Conservation (phyloP, 92 coral and sea anemone genomes). For the Phenganax subtilis region DNA sequence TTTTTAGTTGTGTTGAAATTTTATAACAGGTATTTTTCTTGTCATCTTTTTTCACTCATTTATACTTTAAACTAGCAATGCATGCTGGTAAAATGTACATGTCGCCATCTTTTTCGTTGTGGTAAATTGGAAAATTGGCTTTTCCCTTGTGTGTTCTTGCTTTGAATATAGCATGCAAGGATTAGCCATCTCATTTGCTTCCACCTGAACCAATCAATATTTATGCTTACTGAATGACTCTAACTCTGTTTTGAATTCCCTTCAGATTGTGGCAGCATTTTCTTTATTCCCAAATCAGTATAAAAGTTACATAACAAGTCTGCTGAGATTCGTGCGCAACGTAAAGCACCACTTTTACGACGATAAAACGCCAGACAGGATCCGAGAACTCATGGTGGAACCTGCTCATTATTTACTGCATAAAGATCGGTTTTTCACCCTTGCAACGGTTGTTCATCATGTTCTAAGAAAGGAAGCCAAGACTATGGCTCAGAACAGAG, state of each 20-base stretch:
- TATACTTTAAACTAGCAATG: no score
- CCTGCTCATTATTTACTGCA: conserved; percentile 5
- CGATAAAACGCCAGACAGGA: background rate
- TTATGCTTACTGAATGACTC: no score
- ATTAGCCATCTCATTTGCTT: no score
- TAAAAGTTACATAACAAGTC: background rate
- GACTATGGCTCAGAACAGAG: background rate
- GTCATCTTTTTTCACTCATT: no score
- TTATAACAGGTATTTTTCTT: no score
- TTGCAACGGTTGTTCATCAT: background rate
- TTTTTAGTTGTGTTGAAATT: no score
- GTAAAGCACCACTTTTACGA: background rate
- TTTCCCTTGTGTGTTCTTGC: no score
- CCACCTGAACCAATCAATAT: no score
- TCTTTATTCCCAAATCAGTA: background rate
- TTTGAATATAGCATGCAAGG: no score
- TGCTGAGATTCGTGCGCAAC: conserved; percentile 18
- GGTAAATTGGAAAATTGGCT: no score
- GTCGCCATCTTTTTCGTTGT: no score
- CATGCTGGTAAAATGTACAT: no score
- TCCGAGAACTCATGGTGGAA: conserved; percentile 1
- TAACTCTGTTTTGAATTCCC: background rate
- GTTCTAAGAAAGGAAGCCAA: background rate
- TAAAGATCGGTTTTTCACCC: conserved; percentile 1
- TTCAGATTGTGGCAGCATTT: background rate